Percentiles rank a stretch among this genome's conserved stretches.
Evolutionary conservation across 92 coral and sea anemone species (phyloP).

Genomic region (Parazoanthus swiftii): DNA sequence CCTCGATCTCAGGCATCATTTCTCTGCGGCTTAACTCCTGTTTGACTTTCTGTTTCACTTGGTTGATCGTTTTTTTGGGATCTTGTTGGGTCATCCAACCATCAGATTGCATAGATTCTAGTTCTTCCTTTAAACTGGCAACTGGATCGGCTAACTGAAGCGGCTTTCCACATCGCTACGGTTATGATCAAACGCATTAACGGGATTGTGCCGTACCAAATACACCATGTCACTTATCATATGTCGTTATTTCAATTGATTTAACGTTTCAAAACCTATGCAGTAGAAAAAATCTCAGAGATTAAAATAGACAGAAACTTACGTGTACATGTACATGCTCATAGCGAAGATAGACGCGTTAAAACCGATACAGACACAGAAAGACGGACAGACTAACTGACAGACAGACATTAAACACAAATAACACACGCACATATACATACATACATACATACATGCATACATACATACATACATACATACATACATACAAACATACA

Average conservation of each 20-base stretch:
- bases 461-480: no score
- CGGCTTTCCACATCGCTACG: neutral
- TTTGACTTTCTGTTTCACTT: constrained; percentile 51
- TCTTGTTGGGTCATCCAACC: constrained; percentile 64
- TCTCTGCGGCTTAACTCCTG: constrained; percentile 69
- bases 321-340: no score
- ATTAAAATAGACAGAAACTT: no score
- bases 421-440: neutral
- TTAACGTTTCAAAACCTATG: no score
- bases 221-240: no score
- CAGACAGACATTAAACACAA: no score
- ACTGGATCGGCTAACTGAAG: constrained; percentile 51
- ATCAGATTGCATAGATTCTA: constrained; percentile 30
- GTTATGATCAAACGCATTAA: neutral
- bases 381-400: neutral
- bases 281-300: no score
- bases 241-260: no score
- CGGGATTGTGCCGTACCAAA: no score
- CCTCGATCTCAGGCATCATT: constrained; percentile 72
- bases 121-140: constrained; percentile 11
- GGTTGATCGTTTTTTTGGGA: constrained; percentile 37
- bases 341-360: no score
- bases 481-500: neutral
- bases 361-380: no score
- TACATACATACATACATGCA: no score